Conservation (phyloP, 2,113 vertebrate species). For the Oophaga pumilio region DNA sequence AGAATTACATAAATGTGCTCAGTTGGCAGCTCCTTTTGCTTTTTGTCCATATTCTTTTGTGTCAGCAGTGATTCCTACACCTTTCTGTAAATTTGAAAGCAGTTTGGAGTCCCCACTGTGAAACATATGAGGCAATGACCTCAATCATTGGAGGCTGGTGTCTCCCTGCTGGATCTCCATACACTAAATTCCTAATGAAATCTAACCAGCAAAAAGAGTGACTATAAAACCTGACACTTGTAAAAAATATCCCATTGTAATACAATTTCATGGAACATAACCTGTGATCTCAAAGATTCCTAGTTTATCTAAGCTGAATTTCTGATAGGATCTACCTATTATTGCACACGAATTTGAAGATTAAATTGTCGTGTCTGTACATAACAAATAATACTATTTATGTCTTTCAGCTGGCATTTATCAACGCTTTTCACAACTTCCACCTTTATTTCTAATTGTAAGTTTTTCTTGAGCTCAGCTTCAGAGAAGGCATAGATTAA, state of each 20-base stretch:
- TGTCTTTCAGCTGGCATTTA: no score
- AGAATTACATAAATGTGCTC: background rate
- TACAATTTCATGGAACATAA: background rate
- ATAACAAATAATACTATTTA: no score
- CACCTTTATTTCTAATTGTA: no score
- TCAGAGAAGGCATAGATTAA: no score
- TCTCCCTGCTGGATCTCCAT: conserved; percentile 19
- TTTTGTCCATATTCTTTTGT: background rate
- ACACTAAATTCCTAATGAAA: background rate
- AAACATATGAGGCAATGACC: conserved; percentile 13
- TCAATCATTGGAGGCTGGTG: conserved; percentile 8
- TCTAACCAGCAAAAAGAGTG: background rate
- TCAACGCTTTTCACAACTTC: no score
- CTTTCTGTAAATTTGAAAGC: background rate
- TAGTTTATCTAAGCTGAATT: background rate
- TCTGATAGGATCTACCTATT: background rate
- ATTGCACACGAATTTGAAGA: no score
- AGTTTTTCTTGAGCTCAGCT: no score
- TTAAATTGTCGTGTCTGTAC: no score
- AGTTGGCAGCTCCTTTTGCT: background rate
- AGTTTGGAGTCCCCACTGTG: background rate
- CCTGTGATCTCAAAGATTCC: background rate
- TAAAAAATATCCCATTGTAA: background rate
- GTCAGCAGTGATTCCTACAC: background rate
- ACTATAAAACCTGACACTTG: background rate